Evolutionary conservation across 2,797 vertebrate species (phyloP).

Genomic region (Lemur catta): DNA sequence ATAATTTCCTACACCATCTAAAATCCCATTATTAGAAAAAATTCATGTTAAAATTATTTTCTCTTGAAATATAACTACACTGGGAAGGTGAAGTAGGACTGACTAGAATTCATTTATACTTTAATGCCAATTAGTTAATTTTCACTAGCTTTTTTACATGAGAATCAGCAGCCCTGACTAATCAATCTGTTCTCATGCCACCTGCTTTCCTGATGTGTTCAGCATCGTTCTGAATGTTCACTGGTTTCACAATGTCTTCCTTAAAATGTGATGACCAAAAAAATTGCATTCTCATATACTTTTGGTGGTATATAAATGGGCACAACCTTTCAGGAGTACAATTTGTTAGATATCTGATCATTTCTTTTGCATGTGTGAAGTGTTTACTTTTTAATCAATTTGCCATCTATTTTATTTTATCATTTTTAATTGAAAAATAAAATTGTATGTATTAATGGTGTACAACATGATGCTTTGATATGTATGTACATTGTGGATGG

Average conservation of each 20-base stretch:
- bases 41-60: background rate
- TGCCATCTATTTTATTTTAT: background rate
- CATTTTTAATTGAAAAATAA: background rate
- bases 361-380: background rate
- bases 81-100: background rate
- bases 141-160: background rate
- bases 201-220: background rate
- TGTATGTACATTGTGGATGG: background rate
- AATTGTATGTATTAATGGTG: background rate
- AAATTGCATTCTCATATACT: background rate
- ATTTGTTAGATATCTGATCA: background rate
- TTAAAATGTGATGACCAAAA: background rate
- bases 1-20: background rate
- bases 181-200: background rate
- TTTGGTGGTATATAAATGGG: background rate
- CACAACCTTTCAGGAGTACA: background rate
- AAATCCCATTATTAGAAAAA: background rate
- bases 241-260: background rate
- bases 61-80: background rate
- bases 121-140: background rate
- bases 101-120: background rate
- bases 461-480: background rate
- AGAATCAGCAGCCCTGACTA: background rate
- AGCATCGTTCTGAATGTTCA: background rate
- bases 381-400: background rate